phyloP scores from a whole-genome alignment of 2,797 vertebrate species.

The Notamacropus eugenii region DNA sequence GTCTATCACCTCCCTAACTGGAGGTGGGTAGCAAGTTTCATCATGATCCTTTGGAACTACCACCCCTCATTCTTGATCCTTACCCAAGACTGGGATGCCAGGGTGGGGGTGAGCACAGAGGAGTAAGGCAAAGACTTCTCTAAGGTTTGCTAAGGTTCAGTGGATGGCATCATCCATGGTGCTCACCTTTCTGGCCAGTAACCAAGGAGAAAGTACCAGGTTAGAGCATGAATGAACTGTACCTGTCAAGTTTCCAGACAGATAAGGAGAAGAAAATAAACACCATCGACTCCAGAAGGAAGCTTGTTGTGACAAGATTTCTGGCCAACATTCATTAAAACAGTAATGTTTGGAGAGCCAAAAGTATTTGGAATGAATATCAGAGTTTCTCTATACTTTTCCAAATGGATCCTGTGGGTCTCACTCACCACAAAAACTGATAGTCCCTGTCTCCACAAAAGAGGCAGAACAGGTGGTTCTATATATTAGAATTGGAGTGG shows the following conservation, averaged over 20 bases:
- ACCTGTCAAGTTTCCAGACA: conserved; percentile 4
- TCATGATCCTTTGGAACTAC: neutral
- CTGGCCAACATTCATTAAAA: conserved; percentile 4
- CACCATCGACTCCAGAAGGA: conserved; percentile 41
- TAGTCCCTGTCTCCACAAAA: neutral
- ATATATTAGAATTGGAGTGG: neutral
- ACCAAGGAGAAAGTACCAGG: neutral
- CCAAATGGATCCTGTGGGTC: conserved; percentile 7
- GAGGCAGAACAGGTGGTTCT: neutral
- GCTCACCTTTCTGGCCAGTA: neutral
- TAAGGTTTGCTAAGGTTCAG: fast-evolving
- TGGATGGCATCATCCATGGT: neutral
- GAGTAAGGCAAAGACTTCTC: neutral
- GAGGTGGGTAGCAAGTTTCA: neutral
- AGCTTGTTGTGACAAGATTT: conserved; percentile 47
- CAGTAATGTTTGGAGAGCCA: neutral
- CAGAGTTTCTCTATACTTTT: conserved; percentile 33
- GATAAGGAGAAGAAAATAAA: conserved; percentile 36
- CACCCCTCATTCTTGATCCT: neutral
- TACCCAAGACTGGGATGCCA: neutral
- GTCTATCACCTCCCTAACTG: neutral
- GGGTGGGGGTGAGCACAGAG: fast-evolving
- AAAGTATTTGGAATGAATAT: conserved; percentile 27
- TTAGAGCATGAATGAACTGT: neutral
- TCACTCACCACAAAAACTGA: neutral